Conservation (phyloP, 2,888 invertebrate genomes). For the Himalopsyche kuldschensis region DNA sequence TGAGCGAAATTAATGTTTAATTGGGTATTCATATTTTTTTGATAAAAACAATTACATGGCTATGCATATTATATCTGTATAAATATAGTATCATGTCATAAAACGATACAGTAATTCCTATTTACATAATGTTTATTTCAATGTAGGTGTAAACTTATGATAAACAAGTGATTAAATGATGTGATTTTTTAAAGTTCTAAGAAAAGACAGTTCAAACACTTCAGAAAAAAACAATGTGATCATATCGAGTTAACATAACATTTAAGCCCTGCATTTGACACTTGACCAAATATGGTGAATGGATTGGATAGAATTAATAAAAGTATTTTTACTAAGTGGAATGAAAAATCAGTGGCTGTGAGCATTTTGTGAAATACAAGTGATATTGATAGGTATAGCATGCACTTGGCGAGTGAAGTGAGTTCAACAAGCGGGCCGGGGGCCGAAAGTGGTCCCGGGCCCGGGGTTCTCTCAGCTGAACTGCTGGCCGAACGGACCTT, state of each 20-base stretch:
- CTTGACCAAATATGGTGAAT: neutral
- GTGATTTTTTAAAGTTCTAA: too few relatives aligned
- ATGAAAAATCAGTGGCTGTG: neutral
- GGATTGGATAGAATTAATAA: neutral
- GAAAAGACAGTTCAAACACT: too few relatives aligned
- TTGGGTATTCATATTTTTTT: too few relatives aligned
- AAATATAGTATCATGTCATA: too few relatives aligned
- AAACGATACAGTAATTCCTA: too few relatives aligned
- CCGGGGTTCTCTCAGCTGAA: conserved; percentile 88
- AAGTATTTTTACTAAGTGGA: neutral
- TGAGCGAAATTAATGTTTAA: too few relatives aligned
- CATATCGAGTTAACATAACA: neutral
- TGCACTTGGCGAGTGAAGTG: conserved; percentile 82
- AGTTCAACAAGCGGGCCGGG: conserved; percentile 68
- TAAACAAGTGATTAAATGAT: too few relatives aligned
- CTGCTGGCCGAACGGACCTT: conserved; percentile 85
- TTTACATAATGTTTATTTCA: too few relatives aligned
- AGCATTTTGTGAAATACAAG: neutral
- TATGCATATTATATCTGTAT: too few relatives aligned
- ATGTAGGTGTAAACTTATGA: too few relatives aligned
- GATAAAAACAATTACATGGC: too few relatives aligned
- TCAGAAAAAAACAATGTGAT: too few relatives aligned
- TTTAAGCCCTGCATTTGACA: neutral
- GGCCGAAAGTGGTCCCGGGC: conserved; percentile 68
- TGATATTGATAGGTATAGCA: conserved; percentile 45